A percentile compares a stretch with the other conserved stretches of the same genome.
Evolutionary conservation across 2,113 vertebrate species (phyloP).

Genomic region (Hypocryptadius cinnamomeus): DNA sequence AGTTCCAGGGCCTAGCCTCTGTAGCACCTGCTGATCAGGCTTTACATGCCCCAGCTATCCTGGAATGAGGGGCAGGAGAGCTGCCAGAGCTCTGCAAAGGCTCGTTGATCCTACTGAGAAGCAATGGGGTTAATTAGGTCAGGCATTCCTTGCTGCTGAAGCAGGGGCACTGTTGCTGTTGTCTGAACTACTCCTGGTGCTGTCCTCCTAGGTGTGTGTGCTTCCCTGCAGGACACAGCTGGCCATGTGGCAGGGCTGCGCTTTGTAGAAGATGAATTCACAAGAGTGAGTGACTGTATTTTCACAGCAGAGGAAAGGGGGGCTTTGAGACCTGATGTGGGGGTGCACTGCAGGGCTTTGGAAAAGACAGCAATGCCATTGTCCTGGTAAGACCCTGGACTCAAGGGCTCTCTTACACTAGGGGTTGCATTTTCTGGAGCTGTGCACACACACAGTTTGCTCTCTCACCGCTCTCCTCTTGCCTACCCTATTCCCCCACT

Average conservation of each 20-base stretch:
- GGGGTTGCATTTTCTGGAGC: not conserved
- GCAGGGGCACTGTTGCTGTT: not conserved
- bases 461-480: not conserved
- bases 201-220: not conserved
- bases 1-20: not conserved
- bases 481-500: not conserved
- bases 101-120: not conserved
- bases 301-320: not conserved
- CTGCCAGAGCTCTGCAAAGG: not conserved
- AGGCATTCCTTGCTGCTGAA: not conserved
- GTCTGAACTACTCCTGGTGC: not conserved
- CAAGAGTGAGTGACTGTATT: not conserved
- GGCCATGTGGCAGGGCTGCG: not conserved
- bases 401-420: not conserved
- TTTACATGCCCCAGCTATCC: not conserved
- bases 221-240: not conserved
- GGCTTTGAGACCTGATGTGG: not conserved
- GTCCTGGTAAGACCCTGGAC: not conserved
- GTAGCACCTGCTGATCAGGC: not conserved
- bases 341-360: not conserved
- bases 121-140: not conserved
- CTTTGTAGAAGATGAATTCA: not conserved
- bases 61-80: not conserved
- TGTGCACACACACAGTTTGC: not conserved
- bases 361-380: not conserved